Percentiles rank a stretch among this genome's conserved stretches.
phyloP scores from a whole-genome alignment of 2,888 invertebrate genomes.

The Phyto melanocephala region DNA sequence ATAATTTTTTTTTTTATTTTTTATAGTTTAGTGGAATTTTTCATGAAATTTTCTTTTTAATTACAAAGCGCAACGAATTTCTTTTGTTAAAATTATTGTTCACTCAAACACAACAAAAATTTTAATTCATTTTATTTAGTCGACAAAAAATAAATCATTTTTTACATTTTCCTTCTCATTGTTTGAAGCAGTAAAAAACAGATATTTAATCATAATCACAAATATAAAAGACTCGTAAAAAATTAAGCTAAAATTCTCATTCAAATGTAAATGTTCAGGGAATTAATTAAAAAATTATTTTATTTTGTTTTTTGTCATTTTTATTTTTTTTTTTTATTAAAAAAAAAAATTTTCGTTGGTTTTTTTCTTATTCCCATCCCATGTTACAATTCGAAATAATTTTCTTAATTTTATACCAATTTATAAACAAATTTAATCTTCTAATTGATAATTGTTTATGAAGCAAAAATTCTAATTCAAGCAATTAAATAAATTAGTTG shows the following conservation, averaged over 20 bases:
- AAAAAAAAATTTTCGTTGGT: neutral
- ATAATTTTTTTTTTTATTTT: neutral
- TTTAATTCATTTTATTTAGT: neutral
- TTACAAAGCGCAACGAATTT: constrained; percentile 50
- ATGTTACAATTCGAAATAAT: constrained; percentile 32
- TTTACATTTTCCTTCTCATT: neutral
- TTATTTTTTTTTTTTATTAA: neutral
- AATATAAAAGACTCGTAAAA: neutral
- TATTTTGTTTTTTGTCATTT: neutral
- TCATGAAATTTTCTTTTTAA: constrained; percentile 42
- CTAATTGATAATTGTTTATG: constrained; percentile 44
- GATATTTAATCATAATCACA: neutral
- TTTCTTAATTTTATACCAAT: constrained; percentile 40
- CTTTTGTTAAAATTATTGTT: constrained; percentile 37
- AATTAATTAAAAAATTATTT: constrained; percentile 36
- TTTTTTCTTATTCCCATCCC: constrained; percentile 11
- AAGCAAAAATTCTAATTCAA: constrained; percentile 18
- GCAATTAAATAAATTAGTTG: constrained; percentile 47
- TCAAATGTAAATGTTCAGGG: constrained; percentile 25
- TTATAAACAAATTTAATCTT: constrained; percentile 15
- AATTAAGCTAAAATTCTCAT: neutral
- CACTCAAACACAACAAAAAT: constrained; percentile 7
- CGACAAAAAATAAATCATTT: neutral
- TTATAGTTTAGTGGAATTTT: constrained; percentile 21
- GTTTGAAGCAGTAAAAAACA: neutral